Evolutionary conservation across 1,140 invertebrate species (phyloP), one percentile per base, ranked within the genome.

Genomic region (Ylistrum balloti): DNA sequence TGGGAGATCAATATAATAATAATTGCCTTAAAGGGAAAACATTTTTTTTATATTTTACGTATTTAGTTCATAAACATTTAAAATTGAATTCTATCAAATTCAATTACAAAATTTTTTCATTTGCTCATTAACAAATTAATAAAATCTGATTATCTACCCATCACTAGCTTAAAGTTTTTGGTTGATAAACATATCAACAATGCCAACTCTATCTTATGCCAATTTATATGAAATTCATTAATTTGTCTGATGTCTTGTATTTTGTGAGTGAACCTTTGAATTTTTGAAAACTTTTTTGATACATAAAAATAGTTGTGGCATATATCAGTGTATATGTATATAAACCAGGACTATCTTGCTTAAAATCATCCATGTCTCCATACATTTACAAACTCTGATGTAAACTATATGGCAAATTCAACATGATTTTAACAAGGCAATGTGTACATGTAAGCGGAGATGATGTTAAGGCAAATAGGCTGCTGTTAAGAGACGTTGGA

Each of bases 381-480:
- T 7, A 38, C 35, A 38, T 38, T 38, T 38, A 38, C 5, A 38
- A 38, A 38, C 35, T 7, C n/a, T 38, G 35, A 38, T 38, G 22
- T 74, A 28, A 28, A 74, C n/a, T 28, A 15, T 74, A 74, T 74
- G 56, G 56, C n/a, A 74, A 74, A n/a, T 28, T 74, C 5, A 28
- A n/a, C 3, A 74, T 74, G 56, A 74, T 11, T 74, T 74, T 28
- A 17, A 74, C 56, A 74, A 28, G 56, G 56, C 56, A 74, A 28
- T 74, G 56, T 74, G 56, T 74, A 74, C 17, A 74, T 74, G 28
- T 74, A 74, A 74, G 56, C 56, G 28, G 56, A 74, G n/a, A 74
- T 28, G 56, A 28, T 74, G 56, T 74, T 74, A 74, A 74, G 22
- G 56, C 56, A 74, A 45, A 45, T 9, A 45, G 56, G 56, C 56